Conservation (phyloP, 2,113 vertebrate genomes). For the Planiliza haematocheilus region DNA sequence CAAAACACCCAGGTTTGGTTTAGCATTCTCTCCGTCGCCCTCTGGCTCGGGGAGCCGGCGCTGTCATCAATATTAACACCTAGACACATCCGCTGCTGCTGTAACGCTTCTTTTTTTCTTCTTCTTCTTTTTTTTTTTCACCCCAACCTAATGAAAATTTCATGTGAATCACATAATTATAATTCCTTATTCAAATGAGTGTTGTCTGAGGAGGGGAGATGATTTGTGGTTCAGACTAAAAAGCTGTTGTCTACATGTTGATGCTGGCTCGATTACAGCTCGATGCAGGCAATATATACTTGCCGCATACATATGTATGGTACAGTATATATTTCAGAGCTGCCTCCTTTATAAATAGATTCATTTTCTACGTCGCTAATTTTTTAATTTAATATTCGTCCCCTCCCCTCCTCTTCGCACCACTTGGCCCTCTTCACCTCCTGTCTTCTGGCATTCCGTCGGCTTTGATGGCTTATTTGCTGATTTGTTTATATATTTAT, state of each 20-base stretch:
- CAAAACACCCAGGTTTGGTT: constrained; percentile 61
- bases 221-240: constrained; percentile 44
- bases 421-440: constrained; percentile 59
- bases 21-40: constrained; percentile 62
- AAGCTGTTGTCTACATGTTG: constrained; percentile 26
- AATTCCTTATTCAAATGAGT: constrained; percentile 66
- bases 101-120: constrained; percentile 37
- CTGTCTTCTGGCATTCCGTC: constrained; percentile 62
- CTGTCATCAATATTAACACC: constrained; percentile 75
- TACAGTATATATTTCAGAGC: constrained; percentile 20
- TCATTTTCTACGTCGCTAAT: constrained; percentile 53
- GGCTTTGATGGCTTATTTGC: constrained; percentile 82
- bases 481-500: constrained; percentile 89
- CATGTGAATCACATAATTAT: constrained; percentile 65
- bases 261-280: constrained; percentile 16
- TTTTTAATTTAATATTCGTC: constrained; percentile 68
- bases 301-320: too few relatives aligned
- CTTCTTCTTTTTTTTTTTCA: constrained; percentile 32
- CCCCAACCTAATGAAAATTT: constrained; percentile 69
- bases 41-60: constrained; percentile 36
- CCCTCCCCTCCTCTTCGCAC: constrained; percentile 2
- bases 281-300: neutral
- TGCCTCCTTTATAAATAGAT: constrained; percentile 57
- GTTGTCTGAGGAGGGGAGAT: constrained; percentile 38
- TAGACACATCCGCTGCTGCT: constrained; percentile 53